These are phyloP conservation scores for Agonopterix arenella DNA, from an alignment of 2,888 invertebrate species.

Conservation along the genomic window DNA sequence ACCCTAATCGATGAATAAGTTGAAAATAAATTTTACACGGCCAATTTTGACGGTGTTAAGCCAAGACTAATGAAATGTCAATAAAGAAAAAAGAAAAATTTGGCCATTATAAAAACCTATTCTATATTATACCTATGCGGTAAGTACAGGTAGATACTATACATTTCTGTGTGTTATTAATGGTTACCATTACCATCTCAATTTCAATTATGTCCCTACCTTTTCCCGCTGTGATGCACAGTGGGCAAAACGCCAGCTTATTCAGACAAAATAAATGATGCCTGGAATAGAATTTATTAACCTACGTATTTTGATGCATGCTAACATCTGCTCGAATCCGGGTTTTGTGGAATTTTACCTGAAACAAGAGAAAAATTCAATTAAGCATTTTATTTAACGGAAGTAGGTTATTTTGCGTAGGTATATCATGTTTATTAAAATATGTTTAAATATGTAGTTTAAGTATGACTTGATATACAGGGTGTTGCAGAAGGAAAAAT, in stretches of 20 bases:
- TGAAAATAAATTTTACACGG: too few species aligned
- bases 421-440: neutral
- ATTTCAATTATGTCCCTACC: neutral
- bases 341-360: conserved; percentile 29
- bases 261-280: conserved; percentile 45
- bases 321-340: conserved; percentile 24
- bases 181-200: neutral
- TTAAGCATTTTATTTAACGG: neutral
- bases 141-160: too few species aligned
- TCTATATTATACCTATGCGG: too few species aligned
- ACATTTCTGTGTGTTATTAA: too few species aligned
- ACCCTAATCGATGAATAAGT: too few species aligned
- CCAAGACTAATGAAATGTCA: too few species aligned
- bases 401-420: neutral
- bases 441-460: too few species aligned
- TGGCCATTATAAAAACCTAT: too few species aligned
- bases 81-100: too few species aligned
- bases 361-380: conserved; percentile 27
- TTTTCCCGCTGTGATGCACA: conserved; percentile 22
- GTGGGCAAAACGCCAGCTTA: conserved; percentile 45
- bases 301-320: conserved; percentile 22
- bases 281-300: conserved; percentile 39
- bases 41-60: too few species aligned
- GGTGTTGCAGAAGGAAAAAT: too few species aligned
- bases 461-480: too few species aligned